Conservation (phyloP, 2,797 vertebrate genomes). For the Triplophysa bombifrons region DNA sequence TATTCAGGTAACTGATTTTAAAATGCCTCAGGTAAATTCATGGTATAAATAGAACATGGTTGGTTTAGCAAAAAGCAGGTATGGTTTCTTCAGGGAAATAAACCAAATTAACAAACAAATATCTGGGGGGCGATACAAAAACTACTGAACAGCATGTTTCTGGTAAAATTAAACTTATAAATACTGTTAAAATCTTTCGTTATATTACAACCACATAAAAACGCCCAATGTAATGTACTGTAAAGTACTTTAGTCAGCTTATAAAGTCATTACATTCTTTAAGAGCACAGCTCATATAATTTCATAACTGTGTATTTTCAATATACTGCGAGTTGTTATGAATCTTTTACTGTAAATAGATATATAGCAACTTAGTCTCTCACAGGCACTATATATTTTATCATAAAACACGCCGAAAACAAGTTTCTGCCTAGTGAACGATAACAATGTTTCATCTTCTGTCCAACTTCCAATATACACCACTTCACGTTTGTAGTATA, state of each 20-base stretch:
- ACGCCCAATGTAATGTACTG: background rate
- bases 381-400: slow-evolving; percentile 12
- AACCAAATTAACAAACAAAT: slow-evolving; percentile 21
- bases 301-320: slow-evolving; percentile 25
- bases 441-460: slow-evolving; percentile 13
- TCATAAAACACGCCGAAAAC: background rate
- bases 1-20: background rate
- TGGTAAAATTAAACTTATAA: slow-evolving; percentile 35
- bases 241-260: slow-evolving; percentile 23
- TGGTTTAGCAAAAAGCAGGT: slow-evolving; percentile 2
- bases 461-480: background rate
- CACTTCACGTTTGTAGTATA: background rate
- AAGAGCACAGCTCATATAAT: slow-evolving; percentile 15
- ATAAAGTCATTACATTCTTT: slow-evolving; percentile 14
- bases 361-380: slow-evolving; percentile 1
- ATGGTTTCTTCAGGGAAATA: slow-evolving; percentile 9
- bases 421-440: slow-evolving; percentile 9
- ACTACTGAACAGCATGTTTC: slow-evolving; percentile 1
- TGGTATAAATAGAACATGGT: background rate
- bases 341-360: slow-evolving; percentile 2
- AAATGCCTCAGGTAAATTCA: background rate
- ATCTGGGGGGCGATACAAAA: slow-evolving; percentile 12
- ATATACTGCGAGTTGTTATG: background rate
- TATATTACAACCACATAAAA: slow-evolving; percentile 26
- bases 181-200: slow-evolving; percentile 13